Conservation (phyloP, 2,113 vertebrate genomes). For the Spizaetus ornatus region DNA sequence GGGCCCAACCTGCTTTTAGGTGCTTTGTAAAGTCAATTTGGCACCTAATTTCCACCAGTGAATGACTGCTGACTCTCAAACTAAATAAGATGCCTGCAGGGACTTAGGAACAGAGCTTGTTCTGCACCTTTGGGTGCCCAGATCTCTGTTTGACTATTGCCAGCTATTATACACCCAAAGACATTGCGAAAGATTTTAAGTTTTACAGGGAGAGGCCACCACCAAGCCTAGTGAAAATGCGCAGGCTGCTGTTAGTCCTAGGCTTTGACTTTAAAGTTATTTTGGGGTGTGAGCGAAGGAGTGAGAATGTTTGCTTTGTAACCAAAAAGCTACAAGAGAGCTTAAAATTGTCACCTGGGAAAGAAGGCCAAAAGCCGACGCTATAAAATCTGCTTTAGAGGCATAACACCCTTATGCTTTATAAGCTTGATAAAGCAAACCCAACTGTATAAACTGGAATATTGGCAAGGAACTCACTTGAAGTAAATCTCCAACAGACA, state of each 20-base stretch:
- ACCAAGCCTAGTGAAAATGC: neutral
- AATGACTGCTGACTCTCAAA: neutral
- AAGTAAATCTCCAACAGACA: neutral
- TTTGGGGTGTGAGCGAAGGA: neutral
- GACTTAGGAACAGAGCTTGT: neutral
- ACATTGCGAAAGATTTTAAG: neutral
- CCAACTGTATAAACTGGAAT: slow-evolving; percentile 8
- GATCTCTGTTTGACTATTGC: neutral
- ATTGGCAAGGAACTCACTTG: neutral
- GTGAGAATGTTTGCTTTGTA: neutral
- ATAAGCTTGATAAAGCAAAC: neutral
- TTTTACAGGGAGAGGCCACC: neutral
- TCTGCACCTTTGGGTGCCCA: neutral
- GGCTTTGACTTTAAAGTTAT: neutral
- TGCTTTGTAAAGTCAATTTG: neutral
- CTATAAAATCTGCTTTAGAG: neutral
- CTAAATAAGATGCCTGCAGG: neutral
- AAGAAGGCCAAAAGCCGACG: neutral
- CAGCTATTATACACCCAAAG: neutral
- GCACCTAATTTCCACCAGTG: neutral
- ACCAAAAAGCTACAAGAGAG: neutral
- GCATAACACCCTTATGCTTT: neutral
- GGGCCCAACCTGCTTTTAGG: neutral
- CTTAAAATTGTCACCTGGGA: neutral
- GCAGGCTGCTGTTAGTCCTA: neutral